Evolutionary conservation across 2,797 vertebrate species (phyloP).

Genomic region (Clangula hyemalis): DNA sequence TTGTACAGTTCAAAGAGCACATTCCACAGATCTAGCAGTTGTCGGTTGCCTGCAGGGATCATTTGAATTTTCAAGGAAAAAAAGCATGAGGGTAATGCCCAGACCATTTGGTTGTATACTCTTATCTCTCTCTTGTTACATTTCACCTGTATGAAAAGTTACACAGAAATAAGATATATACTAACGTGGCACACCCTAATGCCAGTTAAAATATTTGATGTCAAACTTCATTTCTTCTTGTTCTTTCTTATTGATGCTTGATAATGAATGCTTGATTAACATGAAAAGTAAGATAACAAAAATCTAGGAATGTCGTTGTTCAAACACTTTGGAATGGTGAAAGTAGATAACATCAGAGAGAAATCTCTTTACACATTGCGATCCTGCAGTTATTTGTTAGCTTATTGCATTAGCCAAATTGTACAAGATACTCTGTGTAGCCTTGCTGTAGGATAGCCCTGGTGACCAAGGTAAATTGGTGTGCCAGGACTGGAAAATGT

Average conservation of each 20-base stretch:
- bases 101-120: slow-evolving; percentile 70
- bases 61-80: slow-evolving; percentile 85
- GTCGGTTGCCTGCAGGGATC: slow-evolving; percentile 91
- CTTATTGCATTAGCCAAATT: slow-evolving; percentile 19
- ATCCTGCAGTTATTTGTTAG: slow-evolving; percentile 8
- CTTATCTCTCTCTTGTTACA: not conserved
- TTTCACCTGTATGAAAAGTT: slow-evolving; percentile 56
- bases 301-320: not conserved
- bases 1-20: slow-evolving; percentile 97
- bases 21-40: slow-evolving; percentile 91
- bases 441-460: not conserved
- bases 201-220: not conserved
- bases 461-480: not conserved
- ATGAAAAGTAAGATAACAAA: not conserved
- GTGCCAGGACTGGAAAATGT: slow-evolving; percentile 30
- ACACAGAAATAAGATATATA: not conserved
- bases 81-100: slow-evolving; percentile 74
- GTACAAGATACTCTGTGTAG: not conserved
- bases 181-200: not conserved
- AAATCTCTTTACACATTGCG: not conserved
- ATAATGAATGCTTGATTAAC: not conserved
- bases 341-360: not conserved
- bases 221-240: not conserved
- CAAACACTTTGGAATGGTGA: not conserved
- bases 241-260: not conserved